phyloP scores from a whole-genome alignment of 2,113 vertebrate species.

The Crotalus viridis region DNA sequence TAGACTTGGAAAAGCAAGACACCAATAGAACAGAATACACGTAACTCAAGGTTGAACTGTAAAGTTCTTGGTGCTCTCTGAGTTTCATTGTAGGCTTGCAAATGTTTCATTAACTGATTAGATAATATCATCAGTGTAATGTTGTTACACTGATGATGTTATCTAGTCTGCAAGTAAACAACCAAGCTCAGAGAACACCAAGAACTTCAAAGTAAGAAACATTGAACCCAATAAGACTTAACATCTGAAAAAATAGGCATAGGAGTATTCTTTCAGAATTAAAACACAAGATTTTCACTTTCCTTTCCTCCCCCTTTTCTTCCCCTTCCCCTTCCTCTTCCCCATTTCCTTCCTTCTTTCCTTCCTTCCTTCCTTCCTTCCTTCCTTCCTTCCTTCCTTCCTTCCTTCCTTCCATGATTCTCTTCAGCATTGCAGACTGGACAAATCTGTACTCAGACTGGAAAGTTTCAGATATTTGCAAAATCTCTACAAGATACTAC shows the following conservation, averaged over 20 bases:
- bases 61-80: background rate
- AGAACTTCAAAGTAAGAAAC: background rate
- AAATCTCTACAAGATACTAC: background rate
- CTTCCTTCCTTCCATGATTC: background rate
- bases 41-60: background rate
- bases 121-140: background rate
- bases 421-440: background rate
- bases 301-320: background rate
- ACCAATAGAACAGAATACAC: background rate
- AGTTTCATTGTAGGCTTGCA: background rate
- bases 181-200: background rate
- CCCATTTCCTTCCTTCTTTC: background rate
- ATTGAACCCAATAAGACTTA: background rate
- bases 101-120: background rate
- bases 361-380: background rate
- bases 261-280: background rate
- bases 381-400: background rate
- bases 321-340: background rate
- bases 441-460: background rate
- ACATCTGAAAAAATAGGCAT: background rate
- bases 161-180: background rate
- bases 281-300: background rate
- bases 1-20: background rate
- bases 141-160: background rate
- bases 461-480: background rate